Base-by-base conservation (phyloP, 2,113 vertebrate genomes). In the Eulemur rufifrons region DNA sequence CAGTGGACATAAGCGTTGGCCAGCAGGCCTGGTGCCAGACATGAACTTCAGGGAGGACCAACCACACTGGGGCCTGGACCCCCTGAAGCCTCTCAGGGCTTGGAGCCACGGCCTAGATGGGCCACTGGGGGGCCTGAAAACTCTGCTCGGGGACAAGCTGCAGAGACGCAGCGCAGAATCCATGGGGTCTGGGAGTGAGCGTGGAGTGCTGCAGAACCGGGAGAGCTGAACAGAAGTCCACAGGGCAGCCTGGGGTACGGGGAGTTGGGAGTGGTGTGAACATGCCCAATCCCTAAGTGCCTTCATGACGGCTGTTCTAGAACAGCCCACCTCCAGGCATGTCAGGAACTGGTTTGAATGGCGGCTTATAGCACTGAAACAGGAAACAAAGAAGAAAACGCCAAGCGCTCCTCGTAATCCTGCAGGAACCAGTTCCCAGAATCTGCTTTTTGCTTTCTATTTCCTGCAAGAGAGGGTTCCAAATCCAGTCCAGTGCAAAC, bases 351-450 rank as follows among this genome's bases (percentile, higher is more conserved):
- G 59, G 50, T 66, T 86, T 88, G 77, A 94, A 91, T 93, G 76
- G 85, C 56, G 63, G 81, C 61, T 5, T 25, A 23, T 8, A 29
- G 47, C 88, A 56, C 77, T 66, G 50, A 90, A 52, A 61, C 47
- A 37, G 37, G n/a, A 45, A 77, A 92, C 82, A 89, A 94, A 92
- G 94, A 89, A 71, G 93, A 50, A 85, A 84, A 63, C 32, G 39
- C 64, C 52, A 32, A 14, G 34, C 18, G 4, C n/a, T 27, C 45
- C 56, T 78, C 69, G 8, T 45, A 15, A 12, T 80, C 91, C 80
- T 89, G 27, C 3, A 20, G 32, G 81, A 95, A 37, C 42, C 59
- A 11, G 68, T 86, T 96, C 27, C 52, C 29, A 3, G 54, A 64
- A 17, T 74, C 69, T 45, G 78, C 3, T 71, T 84, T 95, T 94